Evolutionary conservation across 2,888 invertebrate genomes (phyloP), one percentile per base, ranked within the genome.

Genomic region (Cryptus viduatorius): DNA sequence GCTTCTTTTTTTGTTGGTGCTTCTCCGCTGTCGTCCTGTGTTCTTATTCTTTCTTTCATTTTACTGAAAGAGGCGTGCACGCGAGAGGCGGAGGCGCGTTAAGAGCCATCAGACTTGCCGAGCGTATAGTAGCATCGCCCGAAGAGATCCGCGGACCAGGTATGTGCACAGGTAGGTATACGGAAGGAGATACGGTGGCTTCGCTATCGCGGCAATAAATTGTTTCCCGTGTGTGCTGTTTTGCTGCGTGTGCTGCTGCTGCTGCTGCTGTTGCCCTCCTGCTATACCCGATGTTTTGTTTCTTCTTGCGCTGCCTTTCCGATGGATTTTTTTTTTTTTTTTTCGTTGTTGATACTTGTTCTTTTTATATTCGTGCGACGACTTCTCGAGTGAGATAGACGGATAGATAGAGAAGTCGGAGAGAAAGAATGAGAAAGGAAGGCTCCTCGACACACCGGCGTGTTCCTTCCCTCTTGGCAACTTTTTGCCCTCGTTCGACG

Each of bases 161-260:
- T 81, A 84, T 83, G 53, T 56, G 61, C 50, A 73, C 67, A 72
- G 79, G 69, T 79, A 79, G 83, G 85, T 86, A 89, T 86, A 89
- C 90, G 90, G 89, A 90, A 91, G 89, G 89, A 90, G 88, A 90
- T 90, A 90, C 88, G 87, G 87, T 85, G 88, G 88, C 84, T 69
- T 87, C 84, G 86, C 88, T 91, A 91, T 92, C 91, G 86, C 79
- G 84, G 88, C 90, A 90, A 91, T 92, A 91, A 91, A 91, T 92
- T 90, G 87, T 88, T 89, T 87, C 89, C 87, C 86, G 61, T 79
- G 76, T 77, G 72, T 64, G 76, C 79, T 59, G 81, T 87, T 89
- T 89, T 88, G 31, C 75, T 78, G 56, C 69, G 44, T 77, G 65
- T 53, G 48, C 24, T 72, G 59, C n/a, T 48, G 48, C 24, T 72